Evolutionary conservation across 2,113 vertebrate species (phyloP).

Genomic region (Vulpes ferrilata): DNA sequence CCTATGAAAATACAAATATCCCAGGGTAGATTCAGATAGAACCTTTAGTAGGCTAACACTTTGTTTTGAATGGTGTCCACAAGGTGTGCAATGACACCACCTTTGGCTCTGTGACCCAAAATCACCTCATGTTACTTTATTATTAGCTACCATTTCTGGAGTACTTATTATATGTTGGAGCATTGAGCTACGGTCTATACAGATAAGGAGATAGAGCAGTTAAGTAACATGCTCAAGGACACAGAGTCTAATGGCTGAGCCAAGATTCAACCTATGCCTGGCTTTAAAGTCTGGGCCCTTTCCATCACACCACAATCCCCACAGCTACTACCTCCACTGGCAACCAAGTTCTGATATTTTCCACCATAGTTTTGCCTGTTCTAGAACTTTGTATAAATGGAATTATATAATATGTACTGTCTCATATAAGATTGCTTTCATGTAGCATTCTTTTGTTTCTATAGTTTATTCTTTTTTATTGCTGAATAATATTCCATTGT

Average conservation of each 20-base stretch:
- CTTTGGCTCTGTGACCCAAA: not conserved
- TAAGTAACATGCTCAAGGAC: conserved; percentile 16
- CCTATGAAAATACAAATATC: conserved; percentile 52
- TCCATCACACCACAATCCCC: not conserved
- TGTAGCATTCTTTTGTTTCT: not conserved
- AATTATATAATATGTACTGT: conserved; percentile 1
- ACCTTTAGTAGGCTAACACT: not conserved
- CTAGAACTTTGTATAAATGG: conserved; percentile 11
- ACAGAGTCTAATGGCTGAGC: not conserved
- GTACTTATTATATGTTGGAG: not conserved
- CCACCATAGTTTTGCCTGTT: not conserved
- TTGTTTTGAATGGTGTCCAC: not conserved
- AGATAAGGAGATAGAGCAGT: conserved; percentile 54
- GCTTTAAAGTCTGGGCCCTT: conserved; percentile 20
- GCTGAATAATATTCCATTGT: not conserved
- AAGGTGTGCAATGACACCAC: not conserved
- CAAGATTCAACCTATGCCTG: not conserved
- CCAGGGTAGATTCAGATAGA: not conserved
- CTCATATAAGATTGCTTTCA: conserved; percentile 17
- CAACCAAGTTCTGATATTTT: conserved; percentile 3
- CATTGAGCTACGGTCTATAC: not conserved
- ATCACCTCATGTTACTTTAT: conserved; percentile 39
- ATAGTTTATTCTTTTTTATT: conserved; percentile 3
- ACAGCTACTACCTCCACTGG: not conserved
- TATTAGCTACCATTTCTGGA: not conserved